Base-by-base conservation (phyloP, 2,797 vertebrate species). In the Denticeps clupeoides region DNA sequence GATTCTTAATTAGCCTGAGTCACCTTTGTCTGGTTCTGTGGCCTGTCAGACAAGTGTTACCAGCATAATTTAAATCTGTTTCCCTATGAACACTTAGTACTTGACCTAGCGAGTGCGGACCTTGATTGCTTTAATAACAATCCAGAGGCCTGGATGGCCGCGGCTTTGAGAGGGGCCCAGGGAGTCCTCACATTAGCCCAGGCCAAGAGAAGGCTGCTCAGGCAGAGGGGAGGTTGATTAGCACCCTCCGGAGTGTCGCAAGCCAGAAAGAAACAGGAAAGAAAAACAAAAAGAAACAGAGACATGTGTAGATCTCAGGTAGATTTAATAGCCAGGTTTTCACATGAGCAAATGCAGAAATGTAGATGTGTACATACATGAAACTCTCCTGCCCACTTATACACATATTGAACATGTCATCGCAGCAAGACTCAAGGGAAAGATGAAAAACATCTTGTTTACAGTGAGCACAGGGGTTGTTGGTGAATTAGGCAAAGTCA, bases 401-500 rank as follows among this genome's bases (percentile, higher is more conserved):
- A n/a, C n/a, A n/a, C n/a, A n/a, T n/a, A n/a, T n/a, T n/a, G n/a
- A n/a, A n/a, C n/a, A n/a, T n/a, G n/a, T n/a, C n/a, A n/a, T n/a
- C n/a, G n/a, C n/a, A n/a, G n/a, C n/a, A n/a, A n/a, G n/a, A n/a
- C n/a, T n/a, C n/a, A n/a, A n/a, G n/a, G n/a, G n/a, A n/a, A n/a
- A n/a, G n/a, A n/a, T n/a, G n/a, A n/a, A n/a, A n/a, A n/a, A n/a
- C n/a, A n/a, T n/a, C n/a, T n/a, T 55, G 75, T 71, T 72, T 60
- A 31, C 60, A 63, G 79, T 72, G 79, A 74, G 74, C 72, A 78
- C 78, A 71, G 55, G 83, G 84, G 86, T 86, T 85, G 82, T 81
- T 75, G 79, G 69, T 72, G 83, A 86, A 88, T 92, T 87, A 87
- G 82, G 69, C 67, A 79, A 82, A 91, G 90, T 92, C 87, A 89